Evolutionary conservation across 35 echinoderm and acorn worm species (phyloP), one percentile per base, ranked within the genome.

Genomic region (Anneissia japonica): DNA sequence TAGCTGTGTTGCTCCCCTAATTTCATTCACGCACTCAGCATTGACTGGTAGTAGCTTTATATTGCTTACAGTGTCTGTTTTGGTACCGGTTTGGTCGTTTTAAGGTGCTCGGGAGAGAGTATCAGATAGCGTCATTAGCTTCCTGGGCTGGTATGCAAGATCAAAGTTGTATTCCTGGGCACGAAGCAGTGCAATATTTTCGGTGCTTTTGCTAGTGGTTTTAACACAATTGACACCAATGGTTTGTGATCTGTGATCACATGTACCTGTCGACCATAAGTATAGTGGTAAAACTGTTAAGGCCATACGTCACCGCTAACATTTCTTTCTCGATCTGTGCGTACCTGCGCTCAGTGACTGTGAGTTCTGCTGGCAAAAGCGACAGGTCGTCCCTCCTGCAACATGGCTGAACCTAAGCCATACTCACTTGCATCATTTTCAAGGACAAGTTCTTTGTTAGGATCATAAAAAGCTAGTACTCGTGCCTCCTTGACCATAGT

Each of bases 171-270:
- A 94, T 26, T 88, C 9, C 31, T 83, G 89, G 6, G 77, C 30
- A 12, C 86, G 76, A 32, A 93, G 45, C 19, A 90, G 31, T 94
- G 88, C 17, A 94, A 73, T 32, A 28, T 79, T 37, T 34, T 90
- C 29, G 92, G 92, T 34, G 83, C 81, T 19, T 85, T 88, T n/a
- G n/a, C 2, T 29, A 93, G 74, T 31, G 91, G 87, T 34, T 93
- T 93, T 38, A 84, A 89, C 26, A 89, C 39, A 14, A 89, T 93
- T 41, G 87, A 81, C 30, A 85, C 87, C 35, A 89, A 46, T 0
- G 87, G 84, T 78, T 93, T 93, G 82, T 93, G 83, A 72, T 93
- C 87, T 30, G 64, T 93, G 19, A 43, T 37, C 0, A 93, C 78
- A 16, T 46, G 75, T 0, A 86, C 64, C 32, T 84, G 73, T 30